Evolutionary conservation across 2,797 vertebrate species (phyloP), one percentile per base, ranked within the genome.

Genomic region (Apogon talboti): DNA sequence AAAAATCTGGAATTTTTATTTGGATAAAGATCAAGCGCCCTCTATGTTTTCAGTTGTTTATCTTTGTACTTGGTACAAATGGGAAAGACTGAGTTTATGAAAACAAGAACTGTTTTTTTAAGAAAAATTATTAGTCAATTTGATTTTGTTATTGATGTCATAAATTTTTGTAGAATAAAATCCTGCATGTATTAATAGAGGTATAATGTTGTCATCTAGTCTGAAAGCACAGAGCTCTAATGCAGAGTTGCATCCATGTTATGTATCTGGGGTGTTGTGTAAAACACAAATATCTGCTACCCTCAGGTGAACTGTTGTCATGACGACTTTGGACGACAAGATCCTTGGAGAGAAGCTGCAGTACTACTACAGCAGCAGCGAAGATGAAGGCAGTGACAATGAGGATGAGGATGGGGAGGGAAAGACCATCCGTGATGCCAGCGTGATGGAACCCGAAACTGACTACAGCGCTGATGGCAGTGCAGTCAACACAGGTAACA

Each of bases 291-390:
- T 37, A 30, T 8, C 42, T 58, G 28, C 15, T 33, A 24, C 43
- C 40, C 35, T 42, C 47, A 86, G 79, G 76, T 74, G 66, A 90
- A 59, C 70, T 4, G 78, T 54, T 54, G 83, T 44, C 76, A 99
- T 99, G 98, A 98, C 97, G 0, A 95, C 97, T 16, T 65, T 96
- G 66, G 98, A 99, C 30, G 98, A 99, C 82, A 99, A 97, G 74
- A 61, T 99, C 19, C 91, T 99, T 53, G 98, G 98, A 2, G 98
- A 99, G 92, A 99, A 99, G 91, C 93, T 97, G 79, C 97, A 99
- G 88, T 99, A 99, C 73, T 99, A 98, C 76, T 99, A 97, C 85
- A 99, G 98, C 91, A 99, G 97, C 83, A 99, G 98, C 4, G 98
- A 97, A 76, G 96, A 95, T 19, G 98, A 99, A 74, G 97, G 97